Evolutionary conservation across 2,888 invertebrate genomes (phyloP), one percentile per base, ranked within the genome.

Genomic region (Sclerodermus sp.): DNA sequence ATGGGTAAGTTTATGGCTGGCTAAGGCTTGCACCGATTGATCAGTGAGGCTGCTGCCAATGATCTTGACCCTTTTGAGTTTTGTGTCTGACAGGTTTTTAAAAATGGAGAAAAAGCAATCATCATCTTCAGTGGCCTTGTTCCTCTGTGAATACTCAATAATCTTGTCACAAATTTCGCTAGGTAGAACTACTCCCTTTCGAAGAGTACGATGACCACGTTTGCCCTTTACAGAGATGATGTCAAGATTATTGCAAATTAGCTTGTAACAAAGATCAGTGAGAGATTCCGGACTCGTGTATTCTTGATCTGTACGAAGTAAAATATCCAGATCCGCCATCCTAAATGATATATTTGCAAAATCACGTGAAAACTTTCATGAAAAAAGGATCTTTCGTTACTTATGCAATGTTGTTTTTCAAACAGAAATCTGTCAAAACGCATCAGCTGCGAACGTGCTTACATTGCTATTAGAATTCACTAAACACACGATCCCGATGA

Each of bases 91-190:
- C n/a, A 82, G 82, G 73, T 91, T 87, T 57, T 83, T 80, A 72
- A 92, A 91, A 62, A 91, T 80, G 62, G 85, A 83, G 10, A 90
- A 84, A 68, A 91, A 86, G 60, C 81, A 82, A 64, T 90, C 87
- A 68, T 87, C 85, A 13, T 89, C 74, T 18, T 83, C 81, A 42
- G 82, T 77, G 45, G 76, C 77, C 64, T 66, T 80, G 62, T 57
- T 79, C 64, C 68, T 81, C 58, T 86, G 85, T 56, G 83, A 84
- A 32, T 81, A 78, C 49, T 83, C 79, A 12, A 90, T 77, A 49
- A 90, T 79, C 64, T 82, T 83, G 70, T 90, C 89, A 68, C 89
- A 89, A 60, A 90, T 84, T 74, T 88, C 89, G 44, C 83, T 82
- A 0, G 90, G 90, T 29, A 90, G 74, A 42, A 84, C 81, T 47